Conservation (phyloP, 2,797 vertebrate genomes). For the Coendou prehensilis region DNA sequence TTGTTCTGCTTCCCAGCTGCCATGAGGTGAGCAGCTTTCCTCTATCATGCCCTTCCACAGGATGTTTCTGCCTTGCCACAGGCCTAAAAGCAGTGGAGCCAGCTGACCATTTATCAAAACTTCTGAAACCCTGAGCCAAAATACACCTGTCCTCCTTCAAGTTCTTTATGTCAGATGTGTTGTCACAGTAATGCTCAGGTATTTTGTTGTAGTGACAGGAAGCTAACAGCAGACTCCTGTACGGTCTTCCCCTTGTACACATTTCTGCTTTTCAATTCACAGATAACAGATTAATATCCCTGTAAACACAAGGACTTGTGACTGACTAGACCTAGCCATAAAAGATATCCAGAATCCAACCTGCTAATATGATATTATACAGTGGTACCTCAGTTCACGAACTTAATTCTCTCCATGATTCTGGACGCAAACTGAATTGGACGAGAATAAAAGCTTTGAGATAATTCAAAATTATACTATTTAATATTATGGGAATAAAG, state of each 20-base stretch:
- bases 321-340: background rate
- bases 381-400: background rate
- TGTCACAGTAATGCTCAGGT: background rate
- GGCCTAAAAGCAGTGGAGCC: background rate
- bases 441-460: background rate
- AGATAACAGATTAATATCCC: background rate
- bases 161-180: background rate
- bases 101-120: background rate
- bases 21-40: background rate
- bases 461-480: conserved; percentile 12
- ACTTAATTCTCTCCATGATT: background rate
- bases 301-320: background rate
- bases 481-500: background rate
- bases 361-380: background rate
- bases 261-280: background rate
- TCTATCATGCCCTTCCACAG: background rate
- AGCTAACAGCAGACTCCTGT: background rate
- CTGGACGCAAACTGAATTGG: background rate
- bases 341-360: background rate
- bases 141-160: background rate
- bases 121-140: background rate
- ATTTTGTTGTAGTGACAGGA: background rate
- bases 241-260: background rate
- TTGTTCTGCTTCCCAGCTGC: background rate
- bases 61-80: background rate